Percentiles rank a stretch among this genome's conserved stretches.
These are phyloP conservation scores for Montipora cactus DNA, from an alignment of 64 coral and sea anemone species.

Conservation along the genomic window DNA sequence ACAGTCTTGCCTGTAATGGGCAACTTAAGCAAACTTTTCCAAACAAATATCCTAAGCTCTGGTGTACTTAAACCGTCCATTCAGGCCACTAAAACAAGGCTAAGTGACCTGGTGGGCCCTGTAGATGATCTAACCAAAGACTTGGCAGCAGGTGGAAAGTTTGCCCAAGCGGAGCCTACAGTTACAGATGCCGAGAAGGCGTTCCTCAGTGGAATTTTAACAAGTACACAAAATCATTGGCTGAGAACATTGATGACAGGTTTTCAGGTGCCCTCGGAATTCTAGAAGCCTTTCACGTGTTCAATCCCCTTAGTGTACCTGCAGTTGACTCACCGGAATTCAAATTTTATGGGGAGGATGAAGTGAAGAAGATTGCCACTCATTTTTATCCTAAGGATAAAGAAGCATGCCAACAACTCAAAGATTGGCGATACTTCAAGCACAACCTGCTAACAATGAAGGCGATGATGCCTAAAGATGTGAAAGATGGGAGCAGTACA, in stretches of 20 bases:
- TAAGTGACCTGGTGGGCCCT: not conserved
- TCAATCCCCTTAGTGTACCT: no score
- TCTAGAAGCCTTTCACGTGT: no score
- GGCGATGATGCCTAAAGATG: slow-evolving; percentile 30
- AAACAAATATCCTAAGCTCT: slow-evolving; percentile 43
- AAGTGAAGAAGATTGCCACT: no score
- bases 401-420: not conserved
- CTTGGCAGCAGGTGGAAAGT: no score
- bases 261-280: no score
- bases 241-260: no score
- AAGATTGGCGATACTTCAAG: slow-evolving; percentile 38
- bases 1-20: no score
- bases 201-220: slow-evolving; percentile 30
- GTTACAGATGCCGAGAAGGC: no score
- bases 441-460: slow-evolving; percentile 44
- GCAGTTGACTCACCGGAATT: no score
- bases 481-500: slow-evolving; percentile 32
- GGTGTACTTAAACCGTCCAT: slow-evolving; percentile 23
- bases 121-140: slow-evolving; percentile 7
- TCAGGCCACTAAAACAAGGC: not conserved
- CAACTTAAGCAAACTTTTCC: no score
- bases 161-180: no score
- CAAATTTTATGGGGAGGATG: not conserved
- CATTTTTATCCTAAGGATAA: not conserved
- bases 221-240: slow-evolving; percentile 21